Evolutionary conservation across 1,140 invertebrate species (phyloP), one percentile per base, ranked within the genome.

Genomic region (Zaprionus camerounensis): DNA sequence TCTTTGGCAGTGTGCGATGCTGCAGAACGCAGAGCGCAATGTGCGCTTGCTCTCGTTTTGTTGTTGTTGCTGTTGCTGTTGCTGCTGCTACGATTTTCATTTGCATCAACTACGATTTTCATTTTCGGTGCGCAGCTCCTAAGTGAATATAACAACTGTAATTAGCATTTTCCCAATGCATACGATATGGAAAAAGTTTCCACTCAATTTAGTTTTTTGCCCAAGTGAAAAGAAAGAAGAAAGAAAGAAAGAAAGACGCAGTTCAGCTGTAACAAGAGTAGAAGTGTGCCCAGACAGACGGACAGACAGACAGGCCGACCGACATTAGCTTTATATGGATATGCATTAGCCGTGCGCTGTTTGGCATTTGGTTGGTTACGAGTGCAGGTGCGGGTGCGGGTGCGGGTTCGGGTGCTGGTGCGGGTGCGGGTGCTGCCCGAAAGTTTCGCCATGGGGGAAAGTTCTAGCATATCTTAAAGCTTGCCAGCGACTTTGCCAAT

Each of bases 171-270:
- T 74, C 24, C 20, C 51, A 55, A 57, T 22, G 46, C 46, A 13
- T 24, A 63, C 57, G 58, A 63, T 55, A 56, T 68, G 65, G 36
- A 62, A 82, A 79, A 80, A 57, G 78, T 85, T 85, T 85, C 82
- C 82, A 79, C 71, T 81, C 82, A 81, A 81, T 85, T 85, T 85
- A 85, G 62, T 70, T 85, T 84, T 72, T 81, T 85, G 78, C 46
- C 81, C 22, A 69, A 62, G 71, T 73, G 62, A 66, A 77, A 67
- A 71, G 22, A 28, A 34, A 38, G 26, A 36, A 58, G 17, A 17
- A 17, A 38, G 22, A 36, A 58, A 17, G 9, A 22, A 5, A 44
- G 46, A 20, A 31, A 67, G 63, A 51, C 38, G 9, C 56, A 65
- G 61, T 51, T 78, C 62, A 79, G 70, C 81, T 82, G 76, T 82